These are phyloP conservation scores for Agonopterix heracliana DNA, from an alignment of 2,888 invertebrate species.

Conservation along the genomic window DNA sequence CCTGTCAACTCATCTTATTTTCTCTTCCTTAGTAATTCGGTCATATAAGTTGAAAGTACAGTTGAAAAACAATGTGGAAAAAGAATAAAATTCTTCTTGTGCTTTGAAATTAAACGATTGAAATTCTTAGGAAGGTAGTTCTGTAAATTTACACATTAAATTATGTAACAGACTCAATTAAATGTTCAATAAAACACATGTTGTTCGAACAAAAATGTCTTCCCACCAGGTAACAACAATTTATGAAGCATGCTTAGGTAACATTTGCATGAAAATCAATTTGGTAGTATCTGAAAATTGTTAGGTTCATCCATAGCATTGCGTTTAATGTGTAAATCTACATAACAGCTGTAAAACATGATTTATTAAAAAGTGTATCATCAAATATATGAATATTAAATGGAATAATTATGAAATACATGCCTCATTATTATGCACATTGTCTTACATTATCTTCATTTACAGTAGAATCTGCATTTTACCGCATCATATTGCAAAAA, in stretches of 20 bases:
- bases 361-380: neutral
- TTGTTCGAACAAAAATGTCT: no score
- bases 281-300: neutral
- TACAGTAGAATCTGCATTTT: neutral
- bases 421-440: neutral
- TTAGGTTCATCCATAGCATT: slow-evolving; percentile 25
- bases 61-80: no score
- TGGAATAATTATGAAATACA: neutral
- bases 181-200: no score
- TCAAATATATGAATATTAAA: slow-evolving; percentile 3
- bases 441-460: neutral
- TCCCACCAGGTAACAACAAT: no score
- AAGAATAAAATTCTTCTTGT: neutral
- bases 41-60: no score
- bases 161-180: slow-evolving; percentile 23
- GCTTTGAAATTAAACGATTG: neutral
- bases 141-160: slow-evolving; percentile 68
- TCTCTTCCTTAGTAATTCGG: no score
- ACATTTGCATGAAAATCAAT: no score
- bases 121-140: no score
- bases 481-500: no score
- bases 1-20: slow-evolving; percentile 47
- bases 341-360: slow-evolving; percentile 20
- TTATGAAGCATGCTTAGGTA: no score
- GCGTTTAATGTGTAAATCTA: slow-evolving; percentile 63